Evolutionary conservation across 2,113 vertebrate genomes (phyloP).

Genomic region (Bujurquina vittata): DNA sequence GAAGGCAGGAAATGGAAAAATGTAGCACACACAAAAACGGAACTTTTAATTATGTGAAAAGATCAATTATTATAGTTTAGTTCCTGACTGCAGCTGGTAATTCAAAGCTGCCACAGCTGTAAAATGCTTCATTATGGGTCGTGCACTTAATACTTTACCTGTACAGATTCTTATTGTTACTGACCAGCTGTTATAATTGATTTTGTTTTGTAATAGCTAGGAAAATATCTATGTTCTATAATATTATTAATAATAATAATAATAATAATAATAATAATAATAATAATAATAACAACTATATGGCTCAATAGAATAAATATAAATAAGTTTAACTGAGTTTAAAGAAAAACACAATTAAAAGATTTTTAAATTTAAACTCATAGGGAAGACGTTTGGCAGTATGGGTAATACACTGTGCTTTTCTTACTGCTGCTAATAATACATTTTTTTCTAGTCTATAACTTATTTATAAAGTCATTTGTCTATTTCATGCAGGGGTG

Average conservation of each 20-base stretch:
- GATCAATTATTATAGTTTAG: background rate
- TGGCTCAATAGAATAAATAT: background rate
- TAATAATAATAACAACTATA: too few species aligned
- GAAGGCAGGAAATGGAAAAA: too few species aligned
- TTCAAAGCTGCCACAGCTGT: background rate
- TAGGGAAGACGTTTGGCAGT: background rate
- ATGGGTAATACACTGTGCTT: background rate
- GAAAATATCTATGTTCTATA: background rate
- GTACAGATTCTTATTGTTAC: background rate
- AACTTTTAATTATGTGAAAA: background rate
- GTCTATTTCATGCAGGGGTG: slow-evolving; percentile 27
- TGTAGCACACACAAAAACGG: background rate
- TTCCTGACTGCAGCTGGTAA: background rate
- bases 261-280: too few species aligned
- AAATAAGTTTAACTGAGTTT: background rate
- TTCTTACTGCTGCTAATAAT: background rate
- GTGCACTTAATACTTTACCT: too few species aligned
- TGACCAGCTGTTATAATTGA: background rate
- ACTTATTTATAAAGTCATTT: background rate
- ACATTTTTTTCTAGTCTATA: background rate
- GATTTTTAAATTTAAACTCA: background rate
- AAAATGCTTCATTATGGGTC: background rate
- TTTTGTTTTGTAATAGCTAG: background rate
- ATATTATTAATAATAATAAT: too few species aligned
- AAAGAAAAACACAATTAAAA: background rate